Percentiles rank a stretch among this genome's conserved stretches.
Evolutionary conservation across 2,888 invertebrate genomes (phyloP).

Genomic region (Pseudoips prasinana): DNA sequence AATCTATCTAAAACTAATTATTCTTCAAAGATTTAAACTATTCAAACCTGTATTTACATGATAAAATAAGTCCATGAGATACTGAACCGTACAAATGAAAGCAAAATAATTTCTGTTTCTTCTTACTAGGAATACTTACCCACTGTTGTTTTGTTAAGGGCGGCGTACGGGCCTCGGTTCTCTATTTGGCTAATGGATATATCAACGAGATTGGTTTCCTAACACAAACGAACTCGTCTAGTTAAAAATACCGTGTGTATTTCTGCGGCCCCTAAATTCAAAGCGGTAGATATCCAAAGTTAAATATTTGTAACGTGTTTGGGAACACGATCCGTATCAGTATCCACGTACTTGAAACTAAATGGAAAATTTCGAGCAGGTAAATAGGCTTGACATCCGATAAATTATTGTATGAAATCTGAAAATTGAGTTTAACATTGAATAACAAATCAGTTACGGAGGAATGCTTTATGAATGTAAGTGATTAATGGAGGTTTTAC

Average conservation of each 20-base stretch:
- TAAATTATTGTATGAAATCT: slow-evolving; percentile 16
- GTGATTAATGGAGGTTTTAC: too few relatives aligned
- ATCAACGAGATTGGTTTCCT: slow-evolving; percentile 62
- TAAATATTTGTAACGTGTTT: slow-evolving; percentile 40
- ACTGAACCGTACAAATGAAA: slow-evolving; percentile 44
- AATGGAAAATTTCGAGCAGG: slow-evolving; percentile 16
- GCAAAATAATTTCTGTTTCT: slow-evolving; percentile 46
- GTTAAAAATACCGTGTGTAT: slow-evolving; percentile 44
- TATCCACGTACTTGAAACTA: slow-evolving; percentile 24
- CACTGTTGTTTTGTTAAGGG: slow-evolving; percentile 50
- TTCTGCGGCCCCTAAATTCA: slow-evolving; percentile 35
- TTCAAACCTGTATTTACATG: too few relatives aligned
- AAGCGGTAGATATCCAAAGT: slow-evolving; percentile 38
- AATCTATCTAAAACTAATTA: too few relatives aligned
- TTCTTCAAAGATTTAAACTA: too few relatives aligned
- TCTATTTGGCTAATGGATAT: slow-evolving; percentile 67
- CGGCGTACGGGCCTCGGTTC: slow-evolving; percentile 38
- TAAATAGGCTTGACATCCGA: slow-evolving; percentile 12
- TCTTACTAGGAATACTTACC: slow-evolving; percentile 36
- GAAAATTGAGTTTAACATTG: too few relatives aligned
- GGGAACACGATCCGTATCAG: slow-evolving; percentile 28
- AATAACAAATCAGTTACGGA: too few relatives aligned
- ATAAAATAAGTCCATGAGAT: too few relatives aligned
- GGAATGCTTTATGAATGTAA: too few relatives aligned
- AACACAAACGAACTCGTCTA: slow-evolving; percentile 49